phyloP scores from a whole-genome alignment of 2,888 invertebrate genomes.

The Cynaeus angustus region DNA sequence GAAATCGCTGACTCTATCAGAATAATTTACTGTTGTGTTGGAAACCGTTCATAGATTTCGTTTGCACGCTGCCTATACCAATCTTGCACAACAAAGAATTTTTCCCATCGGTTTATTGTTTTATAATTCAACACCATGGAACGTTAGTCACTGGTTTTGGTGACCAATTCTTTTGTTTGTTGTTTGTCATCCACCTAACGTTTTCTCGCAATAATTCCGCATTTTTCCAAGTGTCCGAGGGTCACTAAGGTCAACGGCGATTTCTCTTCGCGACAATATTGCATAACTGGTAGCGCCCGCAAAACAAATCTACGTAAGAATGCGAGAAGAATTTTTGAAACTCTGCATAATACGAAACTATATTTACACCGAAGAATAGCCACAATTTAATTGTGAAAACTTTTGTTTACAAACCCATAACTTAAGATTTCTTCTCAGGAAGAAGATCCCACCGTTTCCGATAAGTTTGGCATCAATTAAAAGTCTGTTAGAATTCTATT shows the following conservation, averaged over 20 bases:
- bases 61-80: slow-evolving; percentile 24
- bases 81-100: slow-evolving; percentile 26
- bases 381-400: too few species aligned
- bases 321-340: slow-evolving; percentile 9
- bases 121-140: slow-evolving; percentile 27
- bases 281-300: slow-evolving; percentile 26
- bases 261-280: slow-evolving; percentile 26
- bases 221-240: slow-evolving; percentile 25
- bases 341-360: too few species aligned
- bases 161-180: background rate
- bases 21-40: slow-evolving; percentile 12
- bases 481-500: too few species aligned
- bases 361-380: too few species aligned
- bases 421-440: too few species aligned
- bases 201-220: slow-evolving; percentile 17
- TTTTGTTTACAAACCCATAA: too few species aligned
- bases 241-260: slow-evolving; percentile 22
- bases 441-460: too few species aligned
- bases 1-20: slow-evolving; percentile 21
- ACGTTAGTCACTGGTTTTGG: slow-evolving; percentile 18
- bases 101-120: slow-evolving; percentile 34
- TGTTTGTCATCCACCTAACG: slow-evolving; percentile 16
- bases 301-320: slow-evolving; percentile 10
- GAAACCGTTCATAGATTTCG: slow-evolving; percentile 26
- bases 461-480: too few species aligned